Conservation (phyloP, 2,113 vertebrate species). For the Apeltes quadracus region DNA sequence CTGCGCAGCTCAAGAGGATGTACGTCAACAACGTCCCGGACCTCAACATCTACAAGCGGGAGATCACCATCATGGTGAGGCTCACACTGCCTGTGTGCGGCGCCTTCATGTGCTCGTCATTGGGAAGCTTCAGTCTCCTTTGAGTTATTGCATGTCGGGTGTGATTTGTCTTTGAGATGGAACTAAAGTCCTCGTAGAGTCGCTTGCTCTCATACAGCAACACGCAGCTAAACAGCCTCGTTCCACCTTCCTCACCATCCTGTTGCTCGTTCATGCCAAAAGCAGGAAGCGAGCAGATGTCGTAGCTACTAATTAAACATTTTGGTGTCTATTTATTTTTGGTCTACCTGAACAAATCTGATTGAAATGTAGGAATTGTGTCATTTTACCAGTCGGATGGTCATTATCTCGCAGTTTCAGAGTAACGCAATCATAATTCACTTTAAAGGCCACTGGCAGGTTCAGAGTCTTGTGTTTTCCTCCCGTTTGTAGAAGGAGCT, state of each 20-base stretch:
- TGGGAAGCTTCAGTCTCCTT: conserved; percentile 1
- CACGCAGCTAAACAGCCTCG: not conserved
- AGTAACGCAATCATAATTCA: no score
- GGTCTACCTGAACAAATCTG: not conserved
- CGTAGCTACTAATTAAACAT: no score
- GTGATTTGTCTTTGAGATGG: conserved; percentile 11
- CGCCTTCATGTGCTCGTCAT: not conserved
- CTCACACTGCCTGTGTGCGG: no score
- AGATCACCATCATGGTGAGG: conserved; percentile 98
- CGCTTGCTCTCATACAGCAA: not conserved
- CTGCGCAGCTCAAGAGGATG: conserved; percentile 95
- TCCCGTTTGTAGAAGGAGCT: conserved; percentile 88
- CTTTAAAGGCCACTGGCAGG: not conserved
- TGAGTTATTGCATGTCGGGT: conserved; percentile 4
- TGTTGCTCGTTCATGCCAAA: not conserved
- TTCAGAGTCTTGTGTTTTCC: no score
- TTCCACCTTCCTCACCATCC: not conserved
- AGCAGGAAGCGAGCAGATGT: not conserved
- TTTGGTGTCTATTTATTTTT: not conserved
- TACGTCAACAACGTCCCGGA: conserved; percentile 93
- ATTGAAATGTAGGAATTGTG: not conserved
- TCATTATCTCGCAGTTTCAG: not conserved
- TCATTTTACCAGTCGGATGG: not conserved
- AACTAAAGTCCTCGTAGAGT: not conserved
- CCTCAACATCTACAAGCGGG: conserved; percentile 93